These are phyloP conservation scores for Sinocyclocheilus grahami DNA, from an alignment of 2,113 vertebrate genomes.

Conservation along the genomic window DNA sequence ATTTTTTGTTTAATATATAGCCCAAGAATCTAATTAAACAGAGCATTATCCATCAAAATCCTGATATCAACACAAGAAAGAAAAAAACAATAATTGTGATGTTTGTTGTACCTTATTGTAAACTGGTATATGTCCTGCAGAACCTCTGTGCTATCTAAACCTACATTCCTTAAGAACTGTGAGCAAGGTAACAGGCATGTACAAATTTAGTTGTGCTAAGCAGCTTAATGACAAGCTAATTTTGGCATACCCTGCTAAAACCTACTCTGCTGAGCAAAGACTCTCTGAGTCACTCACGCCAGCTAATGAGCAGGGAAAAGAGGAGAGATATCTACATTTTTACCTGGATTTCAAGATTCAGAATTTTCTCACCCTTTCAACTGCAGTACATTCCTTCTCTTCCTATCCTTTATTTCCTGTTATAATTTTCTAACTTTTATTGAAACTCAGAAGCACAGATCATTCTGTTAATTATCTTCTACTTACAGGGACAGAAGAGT, in stretches of 20 bases:
- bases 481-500: not conserved
- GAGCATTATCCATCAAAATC: not conserved
- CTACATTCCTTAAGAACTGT: slow-evolving; percentile 30
- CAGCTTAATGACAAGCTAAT: slow-evolving; percentile 34
- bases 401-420: not conserved
- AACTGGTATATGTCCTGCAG: not conserved
- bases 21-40: not conserved
- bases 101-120: slow-evolving; percentile 11
- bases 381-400: not conserved
- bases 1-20: not conserved
- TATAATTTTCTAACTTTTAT: not conserved
- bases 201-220: slow-evolving; percentile 35
- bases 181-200: slow-evolving; percentile 15
- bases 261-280: slow-evolving; percentile 25
- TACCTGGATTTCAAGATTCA: slow-evolving; percentile 1
- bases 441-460: not conserved
- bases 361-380: not conserved
- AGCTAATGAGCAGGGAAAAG: slow-evolving; percentile 11
- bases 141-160: slow-evolving; percentile 4
- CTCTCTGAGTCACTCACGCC: not conserved
- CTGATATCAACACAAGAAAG: not conserved
- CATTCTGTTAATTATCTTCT: not conserved
- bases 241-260: not conserved
- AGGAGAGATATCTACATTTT: not conserved
- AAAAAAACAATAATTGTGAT: not conserved